Conservation (phyloP, 2,797 vertebrate genomes). For the Neosilurus hyrtlii region DNA sequence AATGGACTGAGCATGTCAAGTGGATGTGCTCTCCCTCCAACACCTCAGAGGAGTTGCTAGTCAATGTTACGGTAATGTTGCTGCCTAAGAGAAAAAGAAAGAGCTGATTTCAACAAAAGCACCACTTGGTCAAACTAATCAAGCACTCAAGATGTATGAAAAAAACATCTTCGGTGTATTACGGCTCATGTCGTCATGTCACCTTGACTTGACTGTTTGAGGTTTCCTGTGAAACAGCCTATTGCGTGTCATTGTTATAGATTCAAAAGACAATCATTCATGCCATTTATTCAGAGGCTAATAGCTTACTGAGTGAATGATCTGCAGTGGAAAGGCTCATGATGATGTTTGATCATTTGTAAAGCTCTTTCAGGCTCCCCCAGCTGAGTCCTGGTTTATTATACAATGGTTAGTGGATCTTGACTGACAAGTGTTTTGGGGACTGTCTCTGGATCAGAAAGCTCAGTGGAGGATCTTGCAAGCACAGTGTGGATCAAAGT, state of each 20-base stretch:
- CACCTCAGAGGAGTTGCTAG: conserved; percentile 82
- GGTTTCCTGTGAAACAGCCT: not conserved
- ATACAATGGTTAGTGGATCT: conserved; percentile 48
- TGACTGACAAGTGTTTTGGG: conserved; percentile 47
- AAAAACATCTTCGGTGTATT: not conserved
- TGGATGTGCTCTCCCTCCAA: conserved; percentile 86
- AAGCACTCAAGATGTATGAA: not conserved
- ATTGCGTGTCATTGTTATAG: not conserved
- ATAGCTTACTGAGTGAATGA: not conserved
- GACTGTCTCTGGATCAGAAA: conserved; percentile 60
- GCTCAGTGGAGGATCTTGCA: conserved; percentile 53
- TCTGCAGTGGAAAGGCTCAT: not conserved
- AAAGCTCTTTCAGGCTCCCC: not conserved
- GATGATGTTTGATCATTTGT: not conserved
- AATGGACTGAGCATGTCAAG: conserved; percentile 81
- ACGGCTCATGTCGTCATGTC: not conserved
- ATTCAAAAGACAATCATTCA: not conserved
- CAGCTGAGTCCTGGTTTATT: not conserved
- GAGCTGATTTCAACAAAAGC: not conserved
- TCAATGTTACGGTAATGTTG: conserved; percentile 86
- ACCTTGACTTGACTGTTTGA: not conserved
- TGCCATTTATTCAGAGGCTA: not conserved
- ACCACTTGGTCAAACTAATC: not conserved
- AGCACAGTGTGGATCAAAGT: conserved; percentile 66
- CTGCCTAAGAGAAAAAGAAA: conserved; percentile 75